Percentiles rank a stretch among this genome's conserved stretches.
phyloP scores from a whole-genome alignment of 2,888 invertebrate genomes.

The Synanthedon vespiformis region DNA sequence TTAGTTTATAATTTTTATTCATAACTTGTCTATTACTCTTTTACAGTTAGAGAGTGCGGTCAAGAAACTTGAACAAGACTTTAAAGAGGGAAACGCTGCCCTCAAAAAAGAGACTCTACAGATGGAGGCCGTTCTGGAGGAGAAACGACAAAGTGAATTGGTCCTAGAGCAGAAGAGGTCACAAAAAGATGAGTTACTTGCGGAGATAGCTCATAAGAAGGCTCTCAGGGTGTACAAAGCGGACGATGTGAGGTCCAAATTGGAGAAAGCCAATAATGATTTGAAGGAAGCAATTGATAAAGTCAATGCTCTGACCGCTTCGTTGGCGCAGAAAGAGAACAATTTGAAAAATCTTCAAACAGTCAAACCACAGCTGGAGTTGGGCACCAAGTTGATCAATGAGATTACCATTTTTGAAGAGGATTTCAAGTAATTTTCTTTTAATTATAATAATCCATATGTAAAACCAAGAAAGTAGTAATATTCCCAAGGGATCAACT shows the following conservation, averaged over 20 bases:
- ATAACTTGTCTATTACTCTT: too few relatives aligned
- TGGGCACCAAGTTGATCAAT: conserved; percentile 37
- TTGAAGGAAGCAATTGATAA: conserved; percentile 47
- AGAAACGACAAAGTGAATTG: conserved; percentile 31
- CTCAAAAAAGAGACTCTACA: conserved; percentile 31
- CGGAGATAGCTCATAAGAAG: conserved; percentile 37
- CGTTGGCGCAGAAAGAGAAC: conserved; percentile 44
- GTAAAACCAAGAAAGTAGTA: too few relatives aligned
- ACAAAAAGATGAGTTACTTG: conserved; percentile 33
- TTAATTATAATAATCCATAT: too few relatives aligned
- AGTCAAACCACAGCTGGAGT: conserved; percentile 43
- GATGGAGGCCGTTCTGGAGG: conserved; percentile 30
- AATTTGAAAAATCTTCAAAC: conserved; percentile 47
- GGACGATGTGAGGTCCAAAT: conserved; percentile 43
- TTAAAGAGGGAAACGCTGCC: conserved; percentile 36
- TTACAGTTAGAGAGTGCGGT: conserved; percentile 29
- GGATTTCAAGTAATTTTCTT: conserved; percentile 28
- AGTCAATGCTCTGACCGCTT: conserved; percentile 24
- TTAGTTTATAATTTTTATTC: too few relatives aligned
- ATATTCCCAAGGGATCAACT: too few relatives aligned
- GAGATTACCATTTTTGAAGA: conserved; percentile 44
- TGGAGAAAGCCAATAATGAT: conserved; percentile 34
- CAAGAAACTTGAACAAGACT: conserved; percentile 35
- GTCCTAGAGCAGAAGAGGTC: conserved; percentile 41
- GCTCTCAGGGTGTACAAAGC: conserved; percentile 49